Base-by-base conservation (phyloP, 1,140 invertebrate species). In the Chrysopa pallens region DNA sequence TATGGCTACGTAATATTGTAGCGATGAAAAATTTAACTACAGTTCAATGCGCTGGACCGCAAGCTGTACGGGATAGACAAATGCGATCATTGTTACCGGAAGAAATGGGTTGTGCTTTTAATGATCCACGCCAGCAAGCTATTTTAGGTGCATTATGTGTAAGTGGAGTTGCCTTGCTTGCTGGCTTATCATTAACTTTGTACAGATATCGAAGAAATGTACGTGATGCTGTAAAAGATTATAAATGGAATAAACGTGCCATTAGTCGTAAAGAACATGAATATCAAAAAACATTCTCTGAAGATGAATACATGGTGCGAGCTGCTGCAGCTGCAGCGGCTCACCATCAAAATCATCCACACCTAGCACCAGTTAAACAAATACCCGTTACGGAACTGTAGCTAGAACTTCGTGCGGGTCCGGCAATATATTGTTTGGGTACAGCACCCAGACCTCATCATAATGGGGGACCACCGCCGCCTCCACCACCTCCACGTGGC, bases 351-450 rank as follows among this genome's bases (percentile, higher is more conserved):
- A 64, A 62, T 56, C 64, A 54, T 61, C 69, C 50, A 56, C 71
- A 55, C 58, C 70, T 61, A 52, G 68, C 52, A 38, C 63, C 57
- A 55, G 64, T 72, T 54, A 67, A 84, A 57, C 77, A 81, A 5
- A 84, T 87, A 52, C 85, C 85, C 36, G 83, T 88, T 47, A 89
- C 85, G 64, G 85, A 88, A 63, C 83, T 90, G 78, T 90, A 87
- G 83, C 83, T 85, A 85, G 81, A 85, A 72, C 76, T 82, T 67
- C 77, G 77, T 72, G 74, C 77, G 64, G 73, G 78, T 57, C 76
- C 76, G 64, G 66, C 67, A 53, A 72, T 74, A 44, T 74, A 74
- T 60, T 75, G 70, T 62, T 64, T 74, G 62, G 70, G 71, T 46
- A 65, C 65, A 55, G 67, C 60, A 51, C 59, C 46, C 35, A 48